Percentiles rank a stretch among this genome's conserved stretches.
phyloP scores from a whole-genome alignment of 2,113 vertebrate genomes.

The Sinocyclocheilus anophthalmus region DNA sequence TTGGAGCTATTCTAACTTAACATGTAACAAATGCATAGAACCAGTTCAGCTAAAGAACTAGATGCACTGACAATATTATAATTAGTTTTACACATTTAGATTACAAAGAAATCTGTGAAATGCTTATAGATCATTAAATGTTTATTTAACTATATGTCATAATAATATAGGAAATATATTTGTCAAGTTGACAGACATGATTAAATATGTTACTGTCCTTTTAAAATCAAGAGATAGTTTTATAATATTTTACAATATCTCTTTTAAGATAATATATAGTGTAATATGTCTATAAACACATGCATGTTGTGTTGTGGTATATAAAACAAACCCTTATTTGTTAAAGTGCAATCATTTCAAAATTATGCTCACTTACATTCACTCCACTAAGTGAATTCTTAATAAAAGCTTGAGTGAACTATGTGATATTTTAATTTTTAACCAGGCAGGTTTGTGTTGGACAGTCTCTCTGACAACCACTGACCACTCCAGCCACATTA shows the following conservation, averaged over 20 bases:
- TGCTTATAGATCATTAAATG: too few species aligned
- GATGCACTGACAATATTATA: too few species aligned
- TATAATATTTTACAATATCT: not conserved
- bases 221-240: not conserved
- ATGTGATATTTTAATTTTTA: constrained; percentile 71
- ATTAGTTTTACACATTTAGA: too few species aligned
- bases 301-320: not conserved
- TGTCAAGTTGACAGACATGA: not conserved
- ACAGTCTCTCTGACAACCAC: constrained; percentile 68
- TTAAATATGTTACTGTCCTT: not conserved
- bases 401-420: not conserved
- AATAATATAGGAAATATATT: too few species aligned
- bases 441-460: constrained; percentile 69
- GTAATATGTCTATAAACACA: not conserved
- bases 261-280: not conserved
- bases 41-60: too few species aligned
- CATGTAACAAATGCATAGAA: too few species aligned
- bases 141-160: too few species aligned
- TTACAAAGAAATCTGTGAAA: too few species aligned
- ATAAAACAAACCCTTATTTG: not conserved
- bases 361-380: not conserved
- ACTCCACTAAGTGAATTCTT: not conserved
- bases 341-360: too few species aligned
- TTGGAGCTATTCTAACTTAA: too few species aligned
- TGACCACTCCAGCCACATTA: not conserved